A percentile compares a stretch with the other conserved stretches of the same genome.
Evolutionary conservation across 2,888 invertebrate genomes (phyloP).

Genomic region (Nemotelus nigrinus): DNA sequence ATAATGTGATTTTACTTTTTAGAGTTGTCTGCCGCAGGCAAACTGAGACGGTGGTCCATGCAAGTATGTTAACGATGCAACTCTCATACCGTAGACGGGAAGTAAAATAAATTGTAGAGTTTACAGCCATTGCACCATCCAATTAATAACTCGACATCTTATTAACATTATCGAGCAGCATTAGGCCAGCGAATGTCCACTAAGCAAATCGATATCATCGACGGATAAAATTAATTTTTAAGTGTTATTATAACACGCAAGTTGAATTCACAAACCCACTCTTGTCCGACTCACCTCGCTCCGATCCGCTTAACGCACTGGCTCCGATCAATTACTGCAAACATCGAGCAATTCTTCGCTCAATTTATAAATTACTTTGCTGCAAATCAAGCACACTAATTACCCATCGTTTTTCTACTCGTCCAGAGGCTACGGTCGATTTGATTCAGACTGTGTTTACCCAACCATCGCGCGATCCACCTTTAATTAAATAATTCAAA

Average conservation of each 20-base stretch:
- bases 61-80: too few relatives aligned
- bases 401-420: conserved; percentile 1
- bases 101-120: background rate
- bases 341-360: conserved; percentile 12
- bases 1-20: too few relatives aligned
- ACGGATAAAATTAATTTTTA: background rate
- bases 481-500: conserved; percentile 44
- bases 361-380: conserved; percentile 13
- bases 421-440: conserved; percentile 1
- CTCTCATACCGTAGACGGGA: background rate
- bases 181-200: conserved; percentile 21
- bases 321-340: background rate
- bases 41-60: too few relatives aligned
- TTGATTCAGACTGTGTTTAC: conserved; percentile 13
- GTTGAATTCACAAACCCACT: conserved; percentile 14
- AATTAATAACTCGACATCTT: conserved; percentile 21
- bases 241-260: background rate
- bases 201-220: conserved; percentile 10
- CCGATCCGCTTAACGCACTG: background rate
- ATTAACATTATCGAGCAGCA: background rate
- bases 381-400: conserved; percentile 30
- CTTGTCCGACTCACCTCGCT: background rate
- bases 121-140: background rate
- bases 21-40: too few relatives aligned
- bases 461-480: conserved; percentile 19